Conservation (phyloP, 1,140 invertebrate genomes). For the Ditylenchus dipsaci region DNA sequence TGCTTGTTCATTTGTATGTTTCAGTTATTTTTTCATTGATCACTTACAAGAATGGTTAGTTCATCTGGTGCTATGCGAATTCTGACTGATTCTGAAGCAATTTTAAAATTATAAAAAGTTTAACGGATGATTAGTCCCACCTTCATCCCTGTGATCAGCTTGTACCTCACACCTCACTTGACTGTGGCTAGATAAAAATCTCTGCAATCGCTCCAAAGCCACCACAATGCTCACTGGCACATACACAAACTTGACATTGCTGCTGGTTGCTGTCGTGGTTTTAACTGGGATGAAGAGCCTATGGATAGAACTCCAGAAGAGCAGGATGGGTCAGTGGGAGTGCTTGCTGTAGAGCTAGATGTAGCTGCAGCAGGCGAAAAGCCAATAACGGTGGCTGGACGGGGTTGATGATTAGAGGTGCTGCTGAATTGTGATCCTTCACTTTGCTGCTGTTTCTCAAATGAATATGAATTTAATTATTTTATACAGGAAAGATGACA, state of each 20-base stretch:
- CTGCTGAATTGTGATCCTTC: conserved; percentile 6
- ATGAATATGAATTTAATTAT: conserved; percentile 49
- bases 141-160: not conserved
- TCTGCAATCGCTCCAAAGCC: conserved; percentile 37
- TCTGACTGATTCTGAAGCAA: conserved; percentile 21
- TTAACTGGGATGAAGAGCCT: not conserved
- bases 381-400: conserved; percentile 55
- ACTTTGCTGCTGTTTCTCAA: conserved; percentile 24
- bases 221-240: conserved; percentile 35
- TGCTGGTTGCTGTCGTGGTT: not conserved
- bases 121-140: not conserved
- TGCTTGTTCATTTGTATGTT: no score
- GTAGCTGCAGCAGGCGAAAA: conserved; percentile 37
- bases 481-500: conserved; percentile 49
- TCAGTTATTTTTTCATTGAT: no score
- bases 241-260: conserved; percentile 37
- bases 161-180: conserved; percentile 26
- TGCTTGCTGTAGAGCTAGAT: conserved; percentile 1
- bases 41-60: conserved; percentile 15
- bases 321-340: not conserved
- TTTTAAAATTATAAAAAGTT: not conserved
- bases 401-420: conserved; percentile 32
- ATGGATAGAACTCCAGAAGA: not conserved
- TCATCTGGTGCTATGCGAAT: conserved; percentile 30
- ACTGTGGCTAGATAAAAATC: conserved; percentile 23